phyloP scores from a whole-genome alignment of 1,140 invertebrate genomes.

The Notospermus geniculatus region DNA sequence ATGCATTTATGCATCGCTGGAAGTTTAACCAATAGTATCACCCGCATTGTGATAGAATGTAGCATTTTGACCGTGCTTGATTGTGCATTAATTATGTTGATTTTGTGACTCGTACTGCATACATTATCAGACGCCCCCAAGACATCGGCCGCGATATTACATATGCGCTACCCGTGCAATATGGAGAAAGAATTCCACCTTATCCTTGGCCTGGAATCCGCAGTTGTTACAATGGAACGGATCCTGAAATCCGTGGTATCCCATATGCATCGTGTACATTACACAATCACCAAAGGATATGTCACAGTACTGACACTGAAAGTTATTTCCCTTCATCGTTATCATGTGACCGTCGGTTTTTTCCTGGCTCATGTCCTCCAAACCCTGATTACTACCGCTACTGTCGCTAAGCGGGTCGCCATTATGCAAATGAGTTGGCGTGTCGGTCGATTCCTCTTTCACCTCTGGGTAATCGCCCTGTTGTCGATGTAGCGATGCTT shows the following conservation, averaged over 20 bases:
- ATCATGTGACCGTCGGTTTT: conserved; percentile 7
- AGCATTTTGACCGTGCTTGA: too few species aligned
- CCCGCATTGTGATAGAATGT: too few species aligned
- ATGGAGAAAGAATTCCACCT: conserved; percentile 88
- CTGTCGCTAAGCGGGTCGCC: not conserved
- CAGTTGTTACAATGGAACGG: conserved; percentile 95
- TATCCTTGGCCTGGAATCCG: conserved; percentile 76
- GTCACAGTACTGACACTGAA: conserved; percentile 81
- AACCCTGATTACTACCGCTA: conserved; percentile 11
- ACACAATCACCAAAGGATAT: conserved; percentile 86
- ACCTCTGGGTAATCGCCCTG: not conserved
- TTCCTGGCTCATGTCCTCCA: conserved; percentile 8
- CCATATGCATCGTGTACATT: conserved; percentile 94
- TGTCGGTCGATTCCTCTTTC: not conserved
- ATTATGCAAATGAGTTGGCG: not conserved
- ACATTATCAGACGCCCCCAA: too few species aligned
- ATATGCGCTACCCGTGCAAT: conserved; percentile 78
- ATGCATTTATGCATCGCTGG: too few species aligned
- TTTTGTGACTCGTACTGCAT: too few species aligned
- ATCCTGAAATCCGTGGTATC: conserved; percentile 85
- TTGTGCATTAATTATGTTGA: too few species aligned
- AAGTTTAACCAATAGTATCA: too few species aligned
- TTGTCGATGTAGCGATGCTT: not conserved
- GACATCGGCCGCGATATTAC: conserved; percentile 23
- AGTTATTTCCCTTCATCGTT: conserved; percentile 36